Conservation (phyloP, 2,888 invertebrate genomes). For the Epinotia demarniana region DNA sequence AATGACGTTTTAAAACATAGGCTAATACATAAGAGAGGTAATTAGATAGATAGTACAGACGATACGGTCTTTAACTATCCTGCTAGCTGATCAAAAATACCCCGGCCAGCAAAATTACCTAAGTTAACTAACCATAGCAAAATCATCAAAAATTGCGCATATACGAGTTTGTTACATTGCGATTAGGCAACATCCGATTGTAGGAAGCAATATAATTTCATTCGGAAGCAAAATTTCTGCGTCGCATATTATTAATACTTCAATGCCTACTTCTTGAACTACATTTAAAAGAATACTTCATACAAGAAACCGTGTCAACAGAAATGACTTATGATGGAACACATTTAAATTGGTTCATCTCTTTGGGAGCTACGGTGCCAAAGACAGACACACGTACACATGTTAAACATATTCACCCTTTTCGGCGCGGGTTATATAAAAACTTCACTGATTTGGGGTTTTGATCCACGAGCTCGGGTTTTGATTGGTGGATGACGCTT, state of each 20-base stretch:
- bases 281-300: too few relatives aligned
- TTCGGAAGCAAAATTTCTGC: not conserved
- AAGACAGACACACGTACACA: too few relatives aligned
- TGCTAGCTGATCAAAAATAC: not conserved
- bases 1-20: too few relatives aligned
- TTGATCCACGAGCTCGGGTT: not conserved
- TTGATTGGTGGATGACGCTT: not conserved
- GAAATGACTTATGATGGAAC: too few relatives aligned
- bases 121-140: not conserved
- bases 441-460: not conserved
- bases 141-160: not conserved
- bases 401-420: too few relatives aligned
- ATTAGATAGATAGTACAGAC: too few relatives aligned
- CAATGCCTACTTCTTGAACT: too few relatives aligned
- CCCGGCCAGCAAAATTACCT: not conserved
- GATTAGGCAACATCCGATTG: slow-evolving; percentile 4
- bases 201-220: not conserved
- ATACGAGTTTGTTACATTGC: not conserved
- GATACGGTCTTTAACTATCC: too few relatives aligned
- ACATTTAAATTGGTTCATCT: too few relatives aligned
- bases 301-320: too few relatives aligned
- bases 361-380: too few relatives aligned
- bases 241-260: not conserved
- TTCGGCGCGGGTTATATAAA: not conserved
- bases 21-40: too few relatives aligned